phyloP scores from a whole-genome alignment of 2,797 vertebrate genomes.

The Anguilla pacifica region DNA sequence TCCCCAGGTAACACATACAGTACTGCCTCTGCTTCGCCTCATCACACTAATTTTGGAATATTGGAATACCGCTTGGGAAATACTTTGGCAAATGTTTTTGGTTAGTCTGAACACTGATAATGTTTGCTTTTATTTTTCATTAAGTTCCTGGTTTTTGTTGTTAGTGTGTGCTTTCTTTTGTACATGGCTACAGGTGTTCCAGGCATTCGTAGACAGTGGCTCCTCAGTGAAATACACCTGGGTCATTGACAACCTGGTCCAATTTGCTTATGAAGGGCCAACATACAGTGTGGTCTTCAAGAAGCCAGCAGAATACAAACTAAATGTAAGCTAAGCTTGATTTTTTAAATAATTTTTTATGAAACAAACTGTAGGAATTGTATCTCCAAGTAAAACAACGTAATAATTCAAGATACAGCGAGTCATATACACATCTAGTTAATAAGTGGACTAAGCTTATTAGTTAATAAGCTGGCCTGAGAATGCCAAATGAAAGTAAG shows the following conservation, averaged over 20 bases:
- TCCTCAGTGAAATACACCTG: constrained; percentile 73
- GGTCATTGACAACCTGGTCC: constrained; percentile 67
- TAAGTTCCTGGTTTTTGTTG: not conserved
- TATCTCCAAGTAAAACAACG: not conserved
- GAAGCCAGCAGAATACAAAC: constrained; percentile 64
- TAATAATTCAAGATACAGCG: not conserved
- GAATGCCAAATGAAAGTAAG: too few species aligned
- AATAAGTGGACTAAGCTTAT: too few species aligned
- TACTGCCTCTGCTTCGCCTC: not conserved
- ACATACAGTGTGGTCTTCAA: constrained; percentile 70
- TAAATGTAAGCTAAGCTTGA: constrained; percentile 60
- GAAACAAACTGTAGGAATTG: not conserved
- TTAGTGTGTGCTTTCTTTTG: not conserved
- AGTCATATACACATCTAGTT: too few species aligned
- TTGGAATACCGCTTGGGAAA: not conserved
- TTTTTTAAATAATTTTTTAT: not conserved
- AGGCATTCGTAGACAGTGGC: constrained; percentile 65
- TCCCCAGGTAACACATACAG: constrained; percentile 63
- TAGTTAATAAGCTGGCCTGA: too few species aligned
- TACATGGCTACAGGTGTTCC: constrained; percentile 63
- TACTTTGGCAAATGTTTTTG: not conserved
- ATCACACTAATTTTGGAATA: not conserved
- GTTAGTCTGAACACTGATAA: constrained; percentile 12
- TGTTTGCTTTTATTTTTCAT: not conserved
- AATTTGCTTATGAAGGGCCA: constrained; percentile 66